These are phyloP conservation scores for Oncopeltus fasciatus DNA, from an alignment of 1,140 invertebrate species.

Conservation along the genomic window DNA sequence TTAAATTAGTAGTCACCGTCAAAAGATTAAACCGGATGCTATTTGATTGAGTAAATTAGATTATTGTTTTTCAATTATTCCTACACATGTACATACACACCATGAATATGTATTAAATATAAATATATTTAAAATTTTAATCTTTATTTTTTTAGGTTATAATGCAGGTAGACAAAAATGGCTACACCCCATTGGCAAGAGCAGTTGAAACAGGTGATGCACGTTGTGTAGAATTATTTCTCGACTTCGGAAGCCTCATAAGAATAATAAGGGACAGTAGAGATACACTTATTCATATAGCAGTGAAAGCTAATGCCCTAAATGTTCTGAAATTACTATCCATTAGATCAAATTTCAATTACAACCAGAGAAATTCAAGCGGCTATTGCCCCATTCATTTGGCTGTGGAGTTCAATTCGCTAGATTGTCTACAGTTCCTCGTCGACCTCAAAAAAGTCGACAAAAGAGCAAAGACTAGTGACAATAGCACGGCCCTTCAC, in stretches of 20 bases:
- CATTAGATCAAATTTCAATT: not conserved
- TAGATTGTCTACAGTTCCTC: not conserved
- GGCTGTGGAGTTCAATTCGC: not conserved
- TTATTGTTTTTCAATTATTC: no score
- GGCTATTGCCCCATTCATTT: not conserved
- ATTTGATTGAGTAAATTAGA: no score
- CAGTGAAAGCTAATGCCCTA: not conserved
- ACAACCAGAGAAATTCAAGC: not conserved
- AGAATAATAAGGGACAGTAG: no score
- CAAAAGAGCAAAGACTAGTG: not conserved
- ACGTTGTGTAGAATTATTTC: slow-evolving; percentile 32
- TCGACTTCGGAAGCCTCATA: slow-evolving; percentile 23
- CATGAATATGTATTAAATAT: no score
- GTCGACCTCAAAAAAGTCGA: not conserved
- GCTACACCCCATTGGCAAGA: slow-evolving; percentile 38
- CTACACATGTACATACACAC: no score
- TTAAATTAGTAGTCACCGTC: no score
- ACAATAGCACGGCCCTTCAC: not conserved
- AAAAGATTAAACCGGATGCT: no score
- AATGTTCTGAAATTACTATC: not conserved
- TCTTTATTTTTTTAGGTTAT: slow-evolving; percentile 21
- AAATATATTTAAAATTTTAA: no score
- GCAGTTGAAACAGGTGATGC: slow-evolving; percentile 33
- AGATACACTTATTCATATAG: not conserved
- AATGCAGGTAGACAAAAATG: slow-evolving; percentile 28